Base-by-base conservation (phyloP, 2,797 vertebrate species). In the Sphaeramia orbicularis region DNA sequence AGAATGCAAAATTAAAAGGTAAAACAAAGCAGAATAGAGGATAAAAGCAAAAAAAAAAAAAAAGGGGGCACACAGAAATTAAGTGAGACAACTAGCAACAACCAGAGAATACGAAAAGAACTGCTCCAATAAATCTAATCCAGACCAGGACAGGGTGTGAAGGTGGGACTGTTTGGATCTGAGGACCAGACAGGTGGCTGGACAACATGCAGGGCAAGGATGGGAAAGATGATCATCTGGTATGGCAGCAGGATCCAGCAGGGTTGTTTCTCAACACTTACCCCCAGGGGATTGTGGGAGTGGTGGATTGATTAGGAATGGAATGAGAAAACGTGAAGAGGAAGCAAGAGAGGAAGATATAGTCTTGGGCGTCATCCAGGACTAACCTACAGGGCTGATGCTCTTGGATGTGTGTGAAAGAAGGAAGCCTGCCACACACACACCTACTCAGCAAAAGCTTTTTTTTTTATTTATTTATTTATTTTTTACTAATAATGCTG, bases 271-370 rank as follows among this genome's bases (percentile, higher is more conserved):
- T 69, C 41, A 58, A 37, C 48, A 41, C 27, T 45, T 37, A 11
- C 41, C 19, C 42, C 45, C 16, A 18, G 50, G 48, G 56, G 42
- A 77, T 40, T 60, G 51, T 62, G 55, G 57, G 55, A 56, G 51
- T 41, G 45, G n/a, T 32, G 49, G 60, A 78, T 52, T 68, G 61
- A 83, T 83, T 57, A 35, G 38, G 35, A 53, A 19, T 14, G 35
- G 16, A 70, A 77, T 67, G 67, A 74, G 57, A 75, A 80, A 84
- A 56, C 7, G n/a, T 66, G 16, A 62, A 54, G 11, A 38, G 73
- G 45, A 35, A 70, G 62, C 44, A 67, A 37, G 65, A 59, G 10
- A 56, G 55, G 32, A 38, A 32, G 11, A 38, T 30, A 53, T 51
- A 36, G 40, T 52, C 18, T 7, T 19, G 24, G 11, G 47, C 40